A percentile compares a stretch with the other conserved stretches of the same genome.
These are phyloP conservation scores for Acanthornis magna DNA, from an alignment of 2,797 vertebrate genomes.

Conservation along the genomic window DNA sequence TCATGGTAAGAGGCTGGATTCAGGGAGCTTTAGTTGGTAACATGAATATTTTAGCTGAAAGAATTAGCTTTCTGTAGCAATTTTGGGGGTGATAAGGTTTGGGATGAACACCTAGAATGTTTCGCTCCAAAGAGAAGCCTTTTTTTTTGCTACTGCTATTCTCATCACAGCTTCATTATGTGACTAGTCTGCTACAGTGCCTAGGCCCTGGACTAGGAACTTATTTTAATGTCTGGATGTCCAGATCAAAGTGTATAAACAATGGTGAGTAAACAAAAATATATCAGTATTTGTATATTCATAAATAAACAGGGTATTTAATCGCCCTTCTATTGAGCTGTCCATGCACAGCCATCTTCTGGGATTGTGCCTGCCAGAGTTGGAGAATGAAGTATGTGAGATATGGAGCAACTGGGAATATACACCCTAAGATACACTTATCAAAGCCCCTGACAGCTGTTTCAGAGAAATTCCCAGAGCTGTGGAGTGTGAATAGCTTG, in stretches of 20 bases:
- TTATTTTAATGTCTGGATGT: not conserved
- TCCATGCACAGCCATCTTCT: not conserved
- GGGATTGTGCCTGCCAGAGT: not conserved
- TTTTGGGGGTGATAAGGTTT: not conserved
- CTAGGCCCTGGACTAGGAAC: not conserved
- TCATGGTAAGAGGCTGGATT: not conserved
- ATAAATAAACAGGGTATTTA: not conserved
- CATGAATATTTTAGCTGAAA: not conserved
- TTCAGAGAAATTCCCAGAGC: not conserved
- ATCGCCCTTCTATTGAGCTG: not conserved
- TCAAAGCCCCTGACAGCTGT: not conserved
- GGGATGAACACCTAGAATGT: not conserved
- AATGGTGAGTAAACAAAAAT: not conserved
- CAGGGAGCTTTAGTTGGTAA: not conserved
- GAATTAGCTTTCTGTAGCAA: not conserved
- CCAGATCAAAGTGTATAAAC: not conserved
- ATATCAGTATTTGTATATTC: not conserved
- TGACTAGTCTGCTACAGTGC: not conserved
- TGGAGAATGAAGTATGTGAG: not conserved
- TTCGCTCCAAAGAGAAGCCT: not conserved
- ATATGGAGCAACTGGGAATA: not conserved
- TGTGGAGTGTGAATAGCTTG: not conserved
- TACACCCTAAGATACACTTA: not conserved
- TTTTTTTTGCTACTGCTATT: not conserved
- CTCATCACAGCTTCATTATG: not conserved